Base-by-base conservation (phyloP, 2,888 invertebrate genomes). In the Lycaena phlaeas region DNA sequence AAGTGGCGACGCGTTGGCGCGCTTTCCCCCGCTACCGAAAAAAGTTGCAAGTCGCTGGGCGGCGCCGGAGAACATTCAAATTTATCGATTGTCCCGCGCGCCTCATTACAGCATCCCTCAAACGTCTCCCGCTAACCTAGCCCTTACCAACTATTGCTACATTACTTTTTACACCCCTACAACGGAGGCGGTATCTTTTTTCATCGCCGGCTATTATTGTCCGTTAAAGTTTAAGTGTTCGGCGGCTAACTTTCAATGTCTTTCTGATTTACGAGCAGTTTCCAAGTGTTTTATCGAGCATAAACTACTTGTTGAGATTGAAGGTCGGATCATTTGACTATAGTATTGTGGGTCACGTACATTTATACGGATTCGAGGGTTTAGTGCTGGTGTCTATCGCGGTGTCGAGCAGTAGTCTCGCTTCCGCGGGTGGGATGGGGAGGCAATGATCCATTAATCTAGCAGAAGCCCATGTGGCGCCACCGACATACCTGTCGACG, bases 381-480 rank as follows among this genome's bases (percentile, higher is more conserved):
- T 46, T n/a, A n/a, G n/a, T n/a, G n/a, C n/a, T n/a, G n/a, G n/a
- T n/a, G n/a, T n/a, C n/a, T n/a, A n/a, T n/a, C n/a, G n/a, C n/a
- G 61, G 56, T 70, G 71, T 70, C 63, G 70, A 75, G 72, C 75
- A 74, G 76, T 76, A 76, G 74, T 74, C 73, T 71, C 70, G 64
- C 70, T 69, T 74, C 69, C 68, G 64, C 59, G 67, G 57, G 60
- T 56, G 60, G 56, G 63, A 64, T 75, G 85, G 82, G 87, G 88
- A 89, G 89, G 90, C 90, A 90, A 89, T 89, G 90, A 90, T 90
- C 91, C 91, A 91, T 91, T 91, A 91, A 91, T 90, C 90, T 89
- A 88, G 87, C 87, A 87, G 89, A 89, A 90, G 90, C 90, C 90
- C 90, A 89, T 85, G 87, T 88, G 91, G 91, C 90, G 90, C 90